Conservation (phyloP, 2,888 invertebrate genomes). For the Anorthoa munda region DNA sequence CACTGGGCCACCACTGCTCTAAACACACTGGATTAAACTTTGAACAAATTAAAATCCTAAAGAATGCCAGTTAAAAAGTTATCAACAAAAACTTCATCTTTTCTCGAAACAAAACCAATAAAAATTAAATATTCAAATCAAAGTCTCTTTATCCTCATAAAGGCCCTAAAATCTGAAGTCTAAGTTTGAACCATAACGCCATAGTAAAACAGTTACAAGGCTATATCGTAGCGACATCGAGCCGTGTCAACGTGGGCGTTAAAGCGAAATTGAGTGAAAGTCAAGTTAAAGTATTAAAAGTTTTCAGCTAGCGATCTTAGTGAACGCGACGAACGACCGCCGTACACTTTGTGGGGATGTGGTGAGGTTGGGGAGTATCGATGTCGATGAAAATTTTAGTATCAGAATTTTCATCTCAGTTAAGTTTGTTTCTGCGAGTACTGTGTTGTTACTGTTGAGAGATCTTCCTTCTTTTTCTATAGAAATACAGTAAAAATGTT, state of each 20-base stretch:
- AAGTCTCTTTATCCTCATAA: neutral
- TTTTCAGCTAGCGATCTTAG: slow-evolving; percentile 89
- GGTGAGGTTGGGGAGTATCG: slow-evolving; percentile 29
- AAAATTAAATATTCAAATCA: slow-evolving; percentile 19
- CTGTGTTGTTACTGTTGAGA: too few relatives aligned
- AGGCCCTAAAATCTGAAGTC: slow-evolving; percentile 40
- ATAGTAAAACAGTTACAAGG: slow-evolving; percentile 82
- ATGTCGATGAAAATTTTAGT: slow-evolving; percentile 46
- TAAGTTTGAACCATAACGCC: slow-evolving; percentile 64
- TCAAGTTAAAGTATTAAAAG: slow-evolving; percentile 91
- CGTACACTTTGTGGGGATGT: slow-evolving; percentile 69
- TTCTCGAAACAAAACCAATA: neutral
- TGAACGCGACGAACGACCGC: slow-evolving; percentile 73
- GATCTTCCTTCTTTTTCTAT: too few relatives aligned
- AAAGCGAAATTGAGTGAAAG: slow-evolving; percentile 90
- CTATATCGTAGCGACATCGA: slow-evolving; percentile 79
- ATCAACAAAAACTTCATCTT: neutral
- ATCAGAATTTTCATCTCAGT: neutral
- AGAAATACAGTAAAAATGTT: neutral
- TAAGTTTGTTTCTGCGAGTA: too few relatives aligned
- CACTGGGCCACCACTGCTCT: too few relatives aligned
- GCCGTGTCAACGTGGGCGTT: slow-evolving; percentile 87
- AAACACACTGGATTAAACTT: too few relatives aligned
- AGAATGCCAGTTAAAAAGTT: neutral
- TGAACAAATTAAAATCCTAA: neutral